Evolutionary conservation across 2,113 vertebrate species (phyloP).

Genomic region (Oryzias woworae): DNA sequence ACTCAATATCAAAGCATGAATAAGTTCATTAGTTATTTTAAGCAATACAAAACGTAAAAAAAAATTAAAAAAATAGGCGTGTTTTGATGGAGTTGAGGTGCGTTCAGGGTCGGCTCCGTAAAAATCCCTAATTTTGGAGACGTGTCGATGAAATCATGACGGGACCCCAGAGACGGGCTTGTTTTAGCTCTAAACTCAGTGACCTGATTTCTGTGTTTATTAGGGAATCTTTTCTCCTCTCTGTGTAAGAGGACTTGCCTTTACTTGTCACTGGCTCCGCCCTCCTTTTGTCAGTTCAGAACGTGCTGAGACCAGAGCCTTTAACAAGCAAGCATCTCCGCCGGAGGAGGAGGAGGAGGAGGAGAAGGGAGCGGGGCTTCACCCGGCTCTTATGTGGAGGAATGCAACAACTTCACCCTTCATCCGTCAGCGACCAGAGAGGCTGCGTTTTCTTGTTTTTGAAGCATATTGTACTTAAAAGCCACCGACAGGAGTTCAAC

Average conservation of each 20-base stretch:
- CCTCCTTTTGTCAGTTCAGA: constrained; percentile 52
- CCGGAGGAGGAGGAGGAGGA: constrained; percentile 2
- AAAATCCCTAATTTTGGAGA: not conserved
- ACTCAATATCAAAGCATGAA: too few relatives aligned
- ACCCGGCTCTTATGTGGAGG: constrained; percentile 23
- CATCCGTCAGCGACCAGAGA: not conserved
- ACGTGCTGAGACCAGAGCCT: constrained; percentile 60
- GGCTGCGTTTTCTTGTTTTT: not conserved
- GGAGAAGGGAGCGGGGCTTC: constrained; percentile 7
- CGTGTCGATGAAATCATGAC: not conserved
- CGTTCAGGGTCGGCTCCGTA: too few relatives aligned
- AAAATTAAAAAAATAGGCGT: too few relatives aligned
- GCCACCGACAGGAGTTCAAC: constrained; percentile 19
- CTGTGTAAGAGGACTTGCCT: constrained; percentile 34
- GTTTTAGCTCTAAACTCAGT: not conserved
- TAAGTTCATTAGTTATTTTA: too few relatives aligned
- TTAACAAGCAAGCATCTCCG: constrained; percentile 53
- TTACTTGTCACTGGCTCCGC: constrained; percentile 55
- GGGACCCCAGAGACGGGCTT: not conserved
- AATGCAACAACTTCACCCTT: constrained; percentile 2
- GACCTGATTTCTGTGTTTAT: not conserved
- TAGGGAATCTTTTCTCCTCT: not conserved
- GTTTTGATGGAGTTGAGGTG: too few relatives aligned
- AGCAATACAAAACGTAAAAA: too few relatives aligned
- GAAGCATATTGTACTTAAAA: constrained; percentile 61